phyloP scores from a whole-genome alignment of 2,113 vertebrate genomes.

The Ophthalmolycus amberensis region DNA sequence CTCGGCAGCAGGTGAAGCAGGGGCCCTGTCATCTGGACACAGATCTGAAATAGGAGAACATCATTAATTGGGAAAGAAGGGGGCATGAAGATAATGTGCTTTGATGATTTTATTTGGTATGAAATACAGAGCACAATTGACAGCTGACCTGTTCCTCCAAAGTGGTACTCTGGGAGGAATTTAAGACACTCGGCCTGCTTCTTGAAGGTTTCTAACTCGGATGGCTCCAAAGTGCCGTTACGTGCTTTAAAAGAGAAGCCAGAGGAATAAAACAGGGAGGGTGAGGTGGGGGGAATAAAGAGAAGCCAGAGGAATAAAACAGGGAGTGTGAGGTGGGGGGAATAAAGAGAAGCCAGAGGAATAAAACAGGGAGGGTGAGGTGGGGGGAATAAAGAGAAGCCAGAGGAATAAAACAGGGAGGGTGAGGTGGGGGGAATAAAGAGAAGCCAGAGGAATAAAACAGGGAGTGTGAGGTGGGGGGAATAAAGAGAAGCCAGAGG shows the following conservation, averaged over 20 bases:
- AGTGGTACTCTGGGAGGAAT: constrained; percentile 70
- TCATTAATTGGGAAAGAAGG: not conserved
- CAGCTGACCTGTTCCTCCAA: constrained; percentile 53
- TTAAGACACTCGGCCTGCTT: constrained; percentile 77
- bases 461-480: too few relatives aligned
- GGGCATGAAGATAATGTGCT: not conserved
- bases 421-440: too few relatives aligned
- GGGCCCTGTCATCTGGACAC: constrained; percentile 67
- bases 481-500: too few relatives aligned
- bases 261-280: not conserved
- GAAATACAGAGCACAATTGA: not conserved
- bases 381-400: too few relatives aligned
- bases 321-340: too few relatives aligned
- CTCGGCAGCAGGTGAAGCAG: constrained; percentile 4
- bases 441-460: too few relatives aligned
- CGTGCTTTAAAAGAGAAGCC: constrained; percentile 59
- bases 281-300: constrained; percentile 7
- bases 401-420: too few relatives aligned
- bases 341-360: too few relatives aligned
- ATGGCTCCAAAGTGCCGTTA: constrained; percentile 60
- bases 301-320: not conserved
- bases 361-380: too few relatives aligned
- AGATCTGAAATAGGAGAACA: constrained; percentile 63
- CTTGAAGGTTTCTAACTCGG: constrained; percentile 78
- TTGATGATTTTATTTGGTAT: not conserved